Evolutionary conservation across 2,888 invertebrate species (phyloP), one percentile per base, ranked within the genome.

Genomic region (Rotaria magnacalcarata): DNA sequence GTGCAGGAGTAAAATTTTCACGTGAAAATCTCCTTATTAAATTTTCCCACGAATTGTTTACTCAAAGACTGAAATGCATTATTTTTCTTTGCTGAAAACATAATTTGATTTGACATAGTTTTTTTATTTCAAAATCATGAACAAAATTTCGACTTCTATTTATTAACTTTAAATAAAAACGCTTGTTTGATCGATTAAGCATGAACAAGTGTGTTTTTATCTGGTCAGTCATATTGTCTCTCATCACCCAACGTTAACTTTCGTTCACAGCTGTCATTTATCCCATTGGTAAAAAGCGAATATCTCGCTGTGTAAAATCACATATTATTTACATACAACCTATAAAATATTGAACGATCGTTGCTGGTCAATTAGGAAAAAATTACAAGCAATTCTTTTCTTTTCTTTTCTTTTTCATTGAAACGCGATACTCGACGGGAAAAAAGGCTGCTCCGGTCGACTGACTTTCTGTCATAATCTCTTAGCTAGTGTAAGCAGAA

Each of bases 141-240:
- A 34, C 34, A 52, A 52, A 52, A 3, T 16, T 54, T 54, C 5
- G 2, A 54, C 21, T 54, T 21, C 19, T 21, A 54, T 54, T 19
- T 21, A 54, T 54, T 8, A 54, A 54, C 21, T 54, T 54, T 54
- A 19, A 54, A 21, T 4, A 54, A 54, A 6, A 54, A 21, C 5
- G 24, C 6, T 19, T 54, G 19, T 54, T 24, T 21, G 21, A 21
- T 24, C 8, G 21, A 56, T 56, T 21, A 21, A 56, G 24, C 56
- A 11, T 60, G 67, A 67, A 67, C 67, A 67, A 67, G 67, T 67
- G 34, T 67, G 34, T 34, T 67, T 67, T 67, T 27, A 67, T 67
- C 67, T 67, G 34, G 67, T 41, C 67, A 67, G 67, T 34, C 34
- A 34, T 67, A 67, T 27, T 41, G 67, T 67, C 67, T 67, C 67